phyloP scores from a whole-genome alignment of 2,797 vertebrate genomes.

The Cichlasoma orientale region DNA sequence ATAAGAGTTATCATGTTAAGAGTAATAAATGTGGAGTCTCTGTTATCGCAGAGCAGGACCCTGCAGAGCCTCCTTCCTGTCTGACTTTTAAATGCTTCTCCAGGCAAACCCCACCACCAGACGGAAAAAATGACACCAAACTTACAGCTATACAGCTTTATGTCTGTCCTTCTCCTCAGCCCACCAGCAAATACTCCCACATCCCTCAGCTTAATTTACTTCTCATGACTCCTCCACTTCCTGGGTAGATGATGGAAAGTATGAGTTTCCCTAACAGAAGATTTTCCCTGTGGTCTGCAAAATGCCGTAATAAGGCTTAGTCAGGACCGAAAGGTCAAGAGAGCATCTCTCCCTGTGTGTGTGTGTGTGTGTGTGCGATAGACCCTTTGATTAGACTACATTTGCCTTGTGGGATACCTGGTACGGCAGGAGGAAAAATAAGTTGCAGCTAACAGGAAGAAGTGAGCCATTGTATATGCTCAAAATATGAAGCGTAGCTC shows the following conservation, averaged over 20 bases:
- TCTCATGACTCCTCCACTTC: slow-evolving; percentile 39
- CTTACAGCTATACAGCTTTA: slow-evolving; percentile 37
- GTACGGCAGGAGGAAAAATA: neutral
- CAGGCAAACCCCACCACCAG: slow-evolving; percentile 48
- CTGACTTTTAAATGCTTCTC: slow-evolving; percentile 54
- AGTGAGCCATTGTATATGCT: neutral
- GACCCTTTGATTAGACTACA: slow-evolving; percentile 2
- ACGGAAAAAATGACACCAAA: slow-evolving; percentile 70
- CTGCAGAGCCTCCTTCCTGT: slow-evolving; percentile 46
- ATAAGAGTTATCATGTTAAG: slow-evolving; percentile 18
- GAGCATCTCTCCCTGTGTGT: neutral
- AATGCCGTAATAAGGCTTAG: slow-evolving; percentile 49
- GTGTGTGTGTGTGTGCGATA: neutral
- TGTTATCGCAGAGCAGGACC: slow-evolving; percentile 33
- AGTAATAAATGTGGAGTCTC: slow-evolving; percentile 16
- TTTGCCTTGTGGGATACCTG: neutral
- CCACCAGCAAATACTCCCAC: slow-evolving; percentile 48
- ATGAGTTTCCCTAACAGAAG: slow-evolving; percentile 33
- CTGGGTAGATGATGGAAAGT: slow-evolving; percentile 52
- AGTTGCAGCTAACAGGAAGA: neutral
- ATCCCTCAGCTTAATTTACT: slow-evolving; percentile 35
- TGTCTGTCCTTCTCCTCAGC: slow-evolving; percentile 36
- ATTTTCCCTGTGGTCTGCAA: slow-evolving; percentile 37
- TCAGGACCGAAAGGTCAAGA: slow-evolving; percentile 41
- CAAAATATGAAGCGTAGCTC: no score